Conservation (phyloP, 2,888 invertebrate genomes). For the Phaonia tiefii region DNA sequence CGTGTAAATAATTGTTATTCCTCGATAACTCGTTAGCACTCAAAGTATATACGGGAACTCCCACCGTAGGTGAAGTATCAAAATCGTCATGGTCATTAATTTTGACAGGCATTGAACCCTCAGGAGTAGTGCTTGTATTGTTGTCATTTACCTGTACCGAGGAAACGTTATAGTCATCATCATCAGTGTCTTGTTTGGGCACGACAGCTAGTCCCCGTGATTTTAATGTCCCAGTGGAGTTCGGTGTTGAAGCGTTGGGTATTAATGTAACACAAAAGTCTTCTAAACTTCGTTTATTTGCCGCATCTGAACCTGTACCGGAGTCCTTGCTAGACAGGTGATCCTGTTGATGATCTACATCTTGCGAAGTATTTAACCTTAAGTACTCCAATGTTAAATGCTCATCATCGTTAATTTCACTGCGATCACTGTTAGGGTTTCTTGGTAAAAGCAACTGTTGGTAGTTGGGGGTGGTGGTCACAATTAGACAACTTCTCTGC, state of each 20-base stretch:
- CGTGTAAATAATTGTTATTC: slow-evolving; percentile 61
- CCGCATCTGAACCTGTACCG: slow-evolving; percentile 78
- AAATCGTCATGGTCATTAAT: slow-evolving; percentile 71
- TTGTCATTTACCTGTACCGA: slow-evolving; percentile 5
- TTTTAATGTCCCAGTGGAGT: slow-evolving; percentile 38
- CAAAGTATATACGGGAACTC: slow-evolving; percentile 70
- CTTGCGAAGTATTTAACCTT: slow-evolving; percentile 69
- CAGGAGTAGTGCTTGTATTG: slow-evolving; percentile 18
- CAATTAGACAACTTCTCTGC: slow-evolving; percentile 73
- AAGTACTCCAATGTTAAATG: slow-evolving; percentile 72
- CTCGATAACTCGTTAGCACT: slow-evolving; percentile 39
- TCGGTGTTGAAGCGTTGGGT: slow-evolving; percentile 57
- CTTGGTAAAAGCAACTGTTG: slow-evolving; percentile 73
- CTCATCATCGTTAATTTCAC: slow-evolving; percentile 47
- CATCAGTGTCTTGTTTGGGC: slow-evolving; percentile 60
- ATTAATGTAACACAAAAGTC: slow-evolving; percentile 71
- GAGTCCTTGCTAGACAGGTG: slow-evolving; percentile 77
- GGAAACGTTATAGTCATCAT: slow-evolving; percentile 60
- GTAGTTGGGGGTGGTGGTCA: slow-evolving; percentile 74
- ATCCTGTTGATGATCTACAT: slow-evolving; percentile 74
- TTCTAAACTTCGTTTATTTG: slow-evolving; percentile 76
- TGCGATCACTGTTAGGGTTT: slow-evolving; percentile 43
- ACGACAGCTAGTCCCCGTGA: slow-evolving; percentile 52
- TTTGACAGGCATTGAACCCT: not conserved
- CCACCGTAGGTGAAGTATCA: slow-evolving; percentile 71